A percentile compares a stretch with the other conserved stretches of the same genome.
phyloP scores from a whole-genome alignment of 2,113 vertebrate genomes.

The Barbus barbus region DNA sequence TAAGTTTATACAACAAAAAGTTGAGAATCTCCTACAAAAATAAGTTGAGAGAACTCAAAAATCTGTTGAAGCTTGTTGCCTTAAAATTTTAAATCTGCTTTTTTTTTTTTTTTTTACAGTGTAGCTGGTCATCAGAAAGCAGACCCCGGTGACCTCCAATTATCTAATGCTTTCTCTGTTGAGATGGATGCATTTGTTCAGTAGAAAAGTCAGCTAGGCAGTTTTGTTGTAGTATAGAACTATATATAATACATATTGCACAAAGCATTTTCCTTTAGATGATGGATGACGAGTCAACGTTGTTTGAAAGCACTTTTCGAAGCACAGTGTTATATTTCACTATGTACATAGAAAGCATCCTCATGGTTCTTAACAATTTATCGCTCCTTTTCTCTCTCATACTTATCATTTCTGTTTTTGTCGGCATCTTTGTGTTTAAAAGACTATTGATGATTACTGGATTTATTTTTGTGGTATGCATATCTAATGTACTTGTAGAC shows the following conservation, averaged over 20 bases:
- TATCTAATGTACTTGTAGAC: not conserved
- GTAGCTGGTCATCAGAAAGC: conserved; percentile 16
- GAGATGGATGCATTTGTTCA: not conserved
- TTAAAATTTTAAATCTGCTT: too few relatives aligned
- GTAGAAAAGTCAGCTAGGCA: not conserved
- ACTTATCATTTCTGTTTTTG: too few relatives aligned
- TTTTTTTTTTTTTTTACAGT: too few relatives aligned
- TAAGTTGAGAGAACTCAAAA: too few relatives aligned
- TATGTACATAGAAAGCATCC: not conserved
- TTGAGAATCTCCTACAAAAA: too few relatives aligned
- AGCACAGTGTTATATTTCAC: not conserved
- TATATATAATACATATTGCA: not conserved
- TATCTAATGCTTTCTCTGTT: not conserved
- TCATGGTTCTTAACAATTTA: not conserved
- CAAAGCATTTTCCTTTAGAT: not conserved
- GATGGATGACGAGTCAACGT: not conserved
- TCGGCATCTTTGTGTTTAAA: too few relatives aligned
- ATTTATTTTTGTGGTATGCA: not conserved
- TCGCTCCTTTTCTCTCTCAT: not conserved
- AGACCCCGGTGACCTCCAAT: not conserved
- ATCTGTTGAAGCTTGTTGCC: too few relatives aligned
- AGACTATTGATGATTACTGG: not conserved
- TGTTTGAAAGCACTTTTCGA: not conserved
- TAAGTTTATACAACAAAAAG: too few relatives aligned
- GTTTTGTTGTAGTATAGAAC: not conserved